Conservation (phyloP, 2,797 vertebrate species). For the Lemur catta region DNA sequence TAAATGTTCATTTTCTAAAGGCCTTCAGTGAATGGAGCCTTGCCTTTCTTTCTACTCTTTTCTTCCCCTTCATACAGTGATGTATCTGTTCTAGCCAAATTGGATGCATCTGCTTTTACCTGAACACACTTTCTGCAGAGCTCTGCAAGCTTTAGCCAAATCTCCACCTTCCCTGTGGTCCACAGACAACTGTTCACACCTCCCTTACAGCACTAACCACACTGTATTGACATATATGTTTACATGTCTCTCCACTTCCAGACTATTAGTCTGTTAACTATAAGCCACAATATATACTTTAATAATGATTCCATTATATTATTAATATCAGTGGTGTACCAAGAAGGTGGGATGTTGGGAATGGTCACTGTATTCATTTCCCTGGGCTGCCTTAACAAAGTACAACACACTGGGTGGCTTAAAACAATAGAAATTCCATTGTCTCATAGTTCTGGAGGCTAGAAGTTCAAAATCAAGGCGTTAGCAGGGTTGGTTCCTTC, state of each 20-base stretch:
- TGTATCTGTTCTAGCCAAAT: background rate
- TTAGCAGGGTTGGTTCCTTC: background rate
- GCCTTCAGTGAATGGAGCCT: background rate
- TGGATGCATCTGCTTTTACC: background rate
- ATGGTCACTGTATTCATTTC: background rate
- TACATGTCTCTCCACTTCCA: background rate
- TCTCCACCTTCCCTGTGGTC: background rate
- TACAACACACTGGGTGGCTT: background rate
- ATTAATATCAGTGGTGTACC: background rate
- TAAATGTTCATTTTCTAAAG: background rate
- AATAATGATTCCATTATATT: background rate
- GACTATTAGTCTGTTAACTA: background rate
- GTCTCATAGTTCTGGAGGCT: background rate
- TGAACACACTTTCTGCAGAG: background rate
- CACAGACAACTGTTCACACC: background rate
- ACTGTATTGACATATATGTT: background rate
- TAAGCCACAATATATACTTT: background rate
- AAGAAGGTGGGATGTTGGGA: background rate
- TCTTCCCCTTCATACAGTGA: background rate
- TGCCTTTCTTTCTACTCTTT: background rate
- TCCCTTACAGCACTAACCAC: too few species aligned
- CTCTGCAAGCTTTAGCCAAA: background rate
- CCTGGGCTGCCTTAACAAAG: background rate
- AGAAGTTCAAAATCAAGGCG: background rate
- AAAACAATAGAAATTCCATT: background rate